Conservation (phyloP, 2,113 vertebrate species). For the Boulengerochromis microlepis region DNA sequence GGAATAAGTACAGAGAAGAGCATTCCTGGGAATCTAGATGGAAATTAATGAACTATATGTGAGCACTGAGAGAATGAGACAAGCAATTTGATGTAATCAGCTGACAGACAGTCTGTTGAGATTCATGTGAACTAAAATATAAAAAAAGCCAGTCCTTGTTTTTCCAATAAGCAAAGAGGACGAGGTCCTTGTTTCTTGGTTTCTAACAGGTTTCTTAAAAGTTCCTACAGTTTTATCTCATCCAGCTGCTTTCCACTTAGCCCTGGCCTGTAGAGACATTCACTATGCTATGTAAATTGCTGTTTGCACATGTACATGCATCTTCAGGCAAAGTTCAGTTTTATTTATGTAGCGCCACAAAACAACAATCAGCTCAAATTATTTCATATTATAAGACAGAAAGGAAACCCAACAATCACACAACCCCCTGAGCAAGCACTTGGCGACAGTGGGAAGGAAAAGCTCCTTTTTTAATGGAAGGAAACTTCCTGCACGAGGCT, state of each 20-base stretch:
- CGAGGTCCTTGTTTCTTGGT: neutral
- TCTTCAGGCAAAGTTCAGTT: neutral
- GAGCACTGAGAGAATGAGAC: neutral
- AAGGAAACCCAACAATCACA: neutral
- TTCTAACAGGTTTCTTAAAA: neutral
- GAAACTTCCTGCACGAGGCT: neutral
- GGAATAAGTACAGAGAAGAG: neutral
- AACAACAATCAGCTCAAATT: rapidly evolving
- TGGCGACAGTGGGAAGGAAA: neutral
- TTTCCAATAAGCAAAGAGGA: neutral
- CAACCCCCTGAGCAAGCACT: neutral
- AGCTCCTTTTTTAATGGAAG: neutral
- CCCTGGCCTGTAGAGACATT: rapidly evolving
- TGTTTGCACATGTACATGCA: rapidly evolving
- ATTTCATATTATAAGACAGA: rapidly evolving
- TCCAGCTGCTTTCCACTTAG: neutral
- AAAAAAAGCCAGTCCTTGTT: neutral
- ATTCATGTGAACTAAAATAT: neutral
- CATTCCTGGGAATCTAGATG: neutral
- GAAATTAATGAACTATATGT: neutral
- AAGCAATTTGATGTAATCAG: neutral
- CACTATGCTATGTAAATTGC: neutral
- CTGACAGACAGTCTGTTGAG: neutral
- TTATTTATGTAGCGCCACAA: rapidly evolving
- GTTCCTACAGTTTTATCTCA: neutral